phyloP scores from a whole-genome alignment of 2,888 invertebrate genomes.

The Eutolmus rufibarbis region DNA sequence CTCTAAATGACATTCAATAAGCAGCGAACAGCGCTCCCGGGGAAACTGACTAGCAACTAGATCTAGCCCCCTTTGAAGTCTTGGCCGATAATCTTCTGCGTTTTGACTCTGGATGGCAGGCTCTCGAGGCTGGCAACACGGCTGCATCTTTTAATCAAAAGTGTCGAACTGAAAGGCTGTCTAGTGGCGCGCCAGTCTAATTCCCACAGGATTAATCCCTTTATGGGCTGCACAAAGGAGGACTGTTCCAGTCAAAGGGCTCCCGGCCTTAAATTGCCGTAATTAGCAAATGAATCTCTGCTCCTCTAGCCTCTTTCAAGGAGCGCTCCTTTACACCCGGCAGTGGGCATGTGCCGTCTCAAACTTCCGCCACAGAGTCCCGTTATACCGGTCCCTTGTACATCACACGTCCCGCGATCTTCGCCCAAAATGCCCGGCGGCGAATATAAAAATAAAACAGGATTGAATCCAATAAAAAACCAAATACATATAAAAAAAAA shows the following conservation, averaged over 20 bases:
- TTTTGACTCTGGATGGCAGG: background rate
- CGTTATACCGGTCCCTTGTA: background rate
- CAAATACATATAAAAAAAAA: background rate
- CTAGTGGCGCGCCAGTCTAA: constrained; percentile 5
- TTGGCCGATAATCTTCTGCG: constrained; percentile 23
- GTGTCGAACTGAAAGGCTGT: constrained; percentile 30
- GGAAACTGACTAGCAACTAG: constrained; percentile 17
- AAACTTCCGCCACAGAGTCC: background rate
- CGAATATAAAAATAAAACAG: background rate
- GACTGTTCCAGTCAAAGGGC: background rate
- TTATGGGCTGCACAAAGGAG: background rate
- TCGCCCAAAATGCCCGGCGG: background rate
- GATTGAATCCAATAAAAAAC: background rate
- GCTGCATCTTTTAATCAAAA: constrained; percentile 34
- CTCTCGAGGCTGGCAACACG: background rate
- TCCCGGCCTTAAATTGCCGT: background rate
- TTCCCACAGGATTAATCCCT: background rate
- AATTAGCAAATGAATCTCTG: background rate
- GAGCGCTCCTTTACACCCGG: background rate
- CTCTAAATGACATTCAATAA: constrained; percentile 36
- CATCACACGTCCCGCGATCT: background rate
- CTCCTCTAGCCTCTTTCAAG: background rate
- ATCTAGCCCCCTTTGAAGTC: constrained; percentile 13
- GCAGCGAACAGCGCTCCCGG: background rate
- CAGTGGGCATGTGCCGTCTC: background rate